phyloP scores from a whole-genome alignment of 2,797 vertebrate genomes.

The Aeoliscus strigatus region DNA sequence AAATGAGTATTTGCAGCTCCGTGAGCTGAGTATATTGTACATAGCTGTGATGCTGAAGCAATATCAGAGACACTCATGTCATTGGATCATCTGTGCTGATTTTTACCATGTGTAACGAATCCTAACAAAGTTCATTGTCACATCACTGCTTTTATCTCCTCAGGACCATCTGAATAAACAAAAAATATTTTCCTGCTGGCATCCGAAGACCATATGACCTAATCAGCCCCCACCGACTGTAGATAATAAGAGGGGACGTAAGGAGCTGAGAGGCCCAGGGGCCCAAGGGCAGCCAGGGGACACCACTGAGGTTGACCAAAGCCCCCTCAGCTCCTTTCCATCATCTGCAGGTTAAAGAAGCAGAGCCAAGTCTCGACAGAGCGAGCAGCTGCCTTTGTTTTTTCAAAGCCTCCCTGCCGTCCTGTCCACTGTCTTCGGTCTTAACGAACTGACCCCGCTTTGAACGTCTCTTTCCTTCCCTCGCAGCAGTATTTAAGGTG shows the following conservation, averaged over 20 bases:
- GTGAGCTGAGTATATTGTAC: slow-evolving; percentile 59
- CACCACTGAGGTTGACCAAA: slow-evolving; percentile 52
- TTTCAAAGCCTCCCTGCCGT: slow-evolving; percentile 38
- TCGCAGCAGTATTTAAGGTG: slow-evolving; percentile 51
- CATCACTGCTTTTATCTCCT: no score
- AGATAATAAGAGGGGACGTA: slow-evolving; percentile 37
- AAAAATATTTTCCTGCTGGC: slow-evolving; percentile 55
- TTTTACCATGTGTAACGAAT: no score
- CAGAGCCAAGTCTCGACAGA: slow-evolving; percentile 69
- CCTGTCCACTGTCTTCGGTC: slow-evolving; percentile 31
- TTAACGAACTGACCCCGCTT: slow-evolving; percentile 45
- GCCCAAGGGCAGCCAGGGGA: slow-evolving; percentile 67
- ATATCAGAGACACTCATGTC: no score
- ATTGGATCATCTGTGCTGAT: slow-evolving; percentile 40
- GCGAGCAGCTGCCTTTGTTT: slow-evolving; percentile 77
- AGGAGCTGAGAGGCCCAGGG: slow-evolving; percentile 42
- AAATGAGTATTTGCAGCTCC: slow-evolving; percentile 55
- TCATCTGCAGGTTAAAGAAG: slow-evolving; percentile 60
- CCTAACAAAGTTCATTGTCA: no score
- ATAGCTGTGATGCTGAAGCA: slow-evolving; percentile 45
- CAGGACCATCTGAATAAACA: slow-evolving; percentile 55
- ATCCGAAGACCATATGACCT: slow-evolving; percentile 44
- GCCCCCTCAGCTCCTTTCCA: slow-evolving; percentile 24
- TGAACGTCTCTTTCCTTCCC: slow-evolving; percentile 28
- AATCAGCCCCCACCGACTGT: slow-evolving; percentile 23